phyloP scores from a whole-genome alignment of 2,797 vertebrate species.

The Sebastes elongatus region DNA sequence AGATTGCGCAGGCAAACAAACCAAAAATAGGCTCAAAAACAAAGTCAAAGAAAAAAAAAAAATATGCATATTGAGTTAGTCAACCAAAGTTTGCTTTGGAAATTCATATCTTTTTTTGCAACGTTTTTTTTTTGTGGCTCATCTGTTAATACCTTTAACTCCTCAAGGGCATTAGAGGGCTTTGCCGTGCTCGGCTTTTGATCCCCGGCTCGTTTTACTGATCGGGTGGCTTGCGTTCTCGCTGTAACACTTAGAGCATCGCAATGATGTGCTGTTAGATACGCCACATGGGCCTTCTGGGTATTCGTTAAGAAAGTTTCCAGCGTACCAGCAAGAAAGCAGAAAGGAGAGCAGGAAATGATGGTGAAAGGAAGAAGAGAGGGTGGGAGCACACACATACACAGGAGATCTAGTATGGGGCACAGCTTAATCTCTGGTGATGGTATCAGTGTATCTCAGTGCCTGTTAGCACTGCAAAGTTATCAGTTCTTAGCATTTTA shows the following conservation, averaged over 20 bases:
- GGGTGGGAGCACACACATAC: not conserved
- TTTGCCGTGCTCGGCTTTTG: conserved; percentile 12
- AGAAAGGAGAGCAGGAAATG: not conserved
- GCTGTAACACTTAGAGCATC: conserved; percentile 11
- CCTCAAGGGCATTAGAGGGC: conserved; percentile 15
- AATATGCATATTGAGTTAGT: conserved; percentile 32
- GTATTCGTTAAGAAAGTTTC: conserved; percentile 3
- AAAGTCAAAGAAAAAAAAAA: conserved; percentile 28
- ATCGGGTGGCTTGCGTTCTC: conserved; percentile 33
- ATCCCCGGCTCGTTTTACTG: conserved; percentile 1
- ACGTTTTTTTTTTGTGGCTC: conserved; percentile 12
- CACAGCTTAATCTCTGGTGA: not conserved
- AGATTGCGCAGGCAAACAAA: conserved; percentile 38
- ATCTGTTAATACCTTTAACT: conserved; percentile 13
- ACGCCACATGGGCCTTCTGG: conserved; percentile 20
- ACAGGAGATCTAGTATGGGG: not conserved
- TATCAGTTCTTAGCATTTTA: not conserved
- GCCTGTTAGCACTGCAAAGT: not conserved
- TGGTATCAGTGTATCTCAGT: conserved; percentile 7
- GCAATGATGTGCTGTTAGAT: conserved; percentile 16
- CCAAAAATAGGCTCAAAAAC: conserved; percentile 22
- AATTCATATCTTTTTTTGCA: conserved; percentile 5
- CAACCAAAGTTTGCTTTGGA: conserved; percentile 28
- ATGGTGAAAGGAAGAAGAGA: not conserved
- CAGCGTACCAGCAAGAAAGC: not conserved